Evolutionary conservation across 1,140 invertebrate genomes (phyloP).

Genomic region (Brachionus asplanchnoidis): DNA sequence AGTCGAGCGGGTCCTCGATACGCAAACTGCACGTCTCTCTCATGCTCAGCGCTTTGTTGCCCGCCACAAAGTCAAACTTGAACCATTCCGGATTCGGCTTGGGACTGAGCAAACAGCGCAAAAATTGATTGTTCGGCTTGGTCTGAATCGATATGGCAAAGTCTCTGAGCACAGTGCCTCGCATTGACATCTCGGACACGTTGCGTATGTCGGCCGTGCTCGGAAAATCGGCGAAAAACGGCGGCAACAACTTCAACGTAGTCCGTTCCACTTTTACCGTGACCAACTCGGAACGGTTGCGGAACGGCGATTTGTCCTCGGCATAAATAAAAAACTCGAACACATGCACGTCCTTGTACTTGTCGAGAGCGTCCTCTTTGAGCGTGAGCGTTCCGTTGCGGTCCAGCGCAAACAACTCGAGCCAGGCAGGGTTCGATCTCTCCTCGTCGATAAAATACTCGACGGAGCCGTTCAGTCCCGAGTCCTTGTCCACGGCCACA

Average conservation of each 20-base stretch:
- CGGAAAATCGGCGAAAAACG: conserved; percentile 37
- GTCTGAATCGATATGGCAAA: conserved; percentile 29
- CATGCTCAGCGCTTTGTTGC: not conserved
- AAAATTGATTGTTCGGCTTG: not conserved
- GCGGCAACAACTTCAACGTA: not conserved
- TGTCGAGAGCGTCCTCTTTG: conserved; percentile 6
- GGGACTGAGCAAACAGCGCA: conserved; percentile 30
- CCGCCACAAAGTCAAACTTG: not conserved
- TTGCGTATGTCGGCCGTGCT: not conserved
- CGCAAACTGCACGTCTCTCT: conserved; percentile 14
- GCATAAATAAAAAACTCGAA: conserved; percentile 28
- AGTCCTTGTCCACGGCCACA: conserved; percentile 33
- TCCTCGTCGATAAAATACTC: conserved; percentile 11
- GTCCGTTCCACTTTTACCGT: not conserved
- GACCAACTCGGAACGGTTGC: not conserved
- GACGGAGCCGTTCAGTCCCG: conserved; percentile 7
- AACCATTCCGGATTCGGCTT: conserved; percentile 40
- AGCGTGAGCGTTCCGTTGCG: conserved; percentile 13
- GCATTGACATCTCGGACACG: conserved; percentile 7
- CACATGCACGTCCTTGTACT: not conserved
- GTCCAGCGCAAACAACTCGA: not conserved
- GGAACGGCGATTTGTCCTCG: not conserved
- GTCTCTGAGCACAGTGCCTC: not conserved
- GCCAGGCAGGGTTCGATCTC: not conserved
- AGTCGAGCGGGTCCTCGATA: conserved; percentile 26